A percentile compares a stretch with the other conserved stretches of the same genome.
Evolutionary conservation across 2,113 vertebrate genomes (phyloP).

Genomic region (Nothocercus julius): DNA sequence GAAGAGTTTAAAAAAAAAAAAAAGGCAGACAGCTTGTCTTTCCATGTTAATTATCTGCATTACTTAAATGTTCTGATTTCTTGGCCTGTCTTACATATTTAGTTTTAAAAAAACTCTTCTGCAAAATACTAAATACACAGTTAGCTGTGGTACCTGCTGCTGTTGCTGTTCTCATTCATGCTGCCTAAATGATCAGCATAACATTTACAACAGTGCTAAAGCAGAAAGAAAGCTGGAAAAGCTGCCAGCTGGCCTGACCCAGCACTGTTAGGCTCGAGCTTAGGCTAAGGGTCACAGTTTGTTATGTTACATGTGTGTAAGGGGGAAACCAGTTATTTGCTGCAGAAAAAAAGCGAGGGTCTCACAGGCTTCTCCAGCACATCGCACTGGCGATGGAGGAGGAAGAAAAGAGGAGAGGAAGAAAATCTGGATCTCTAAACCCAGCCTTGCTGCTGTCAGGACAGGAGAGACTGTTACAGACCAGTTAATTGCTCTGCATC

Average conservation of each 20-base stretch:
- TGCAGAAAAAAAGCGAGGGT: neutral
- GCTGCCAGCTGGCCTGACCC: constrained; percentile 64
- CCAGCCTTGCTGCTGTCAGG: constrained; percentile 40
- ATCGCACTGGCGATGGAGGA: neutral
- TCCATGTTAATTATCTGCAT: neutral
- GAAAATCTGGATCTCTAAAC: constrained; percentile 21
- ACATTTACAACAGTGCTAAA: neutral
- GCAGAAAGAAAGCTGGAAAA: constrained; percentile 6
- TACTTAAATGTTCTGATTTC: neutral
- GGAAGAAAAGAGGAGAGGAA: neutral
- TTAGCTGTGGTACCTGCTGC: neutral
- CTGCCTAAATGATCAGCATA: neutral
- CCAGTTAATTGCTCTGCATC: constrained; percentile 41
- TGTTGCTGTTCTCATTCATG: constrained; percentile 17
- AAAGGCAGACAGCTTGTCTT: neutral
- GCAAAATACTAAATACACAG: neutral
- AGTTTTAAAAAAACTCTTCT: neutral
- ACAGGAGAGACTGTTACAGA: neutral
- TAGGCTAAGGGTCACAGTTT: constrained; percentile 51
- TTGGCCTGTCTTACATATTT: neutral
- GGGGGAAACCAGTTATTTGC: neutral
- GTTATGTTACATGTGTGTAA: constrained; percentile 51
- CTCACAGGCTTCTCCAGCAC: rapidly evolving
- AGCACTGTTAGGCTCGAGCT: neutral
- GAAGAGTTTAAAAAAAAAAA: neutral